Conservation (phyloP, 2,113 vertebrate genomes). For the Romanogobio albipinnatus region DNA sequence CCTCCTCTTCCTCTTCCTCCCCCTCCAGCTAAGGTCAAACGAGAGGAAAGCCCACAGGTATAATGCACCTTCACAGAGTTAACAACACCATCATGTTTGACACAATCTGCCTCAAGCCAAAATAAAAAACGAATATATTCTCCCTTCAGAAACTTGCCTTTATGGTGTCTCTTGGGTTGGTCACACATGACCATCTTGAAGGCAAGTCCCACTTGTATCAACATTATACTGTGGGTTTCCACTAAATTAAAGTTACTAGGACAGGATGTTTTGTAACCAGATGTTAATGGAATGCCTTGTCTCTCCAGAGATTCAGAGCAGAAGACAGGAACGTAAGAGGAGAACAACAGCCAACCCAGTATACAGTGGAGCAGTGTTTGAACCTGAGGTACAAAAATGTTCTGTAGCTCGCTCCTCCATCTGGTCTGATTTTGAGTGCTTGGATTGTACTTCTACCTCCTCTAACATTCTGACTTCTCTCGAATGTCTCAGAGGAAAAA, state of each 20-base stretch:
- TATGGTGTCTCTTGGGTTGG: conserved; percentile 96
- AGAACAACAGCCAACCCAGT: conserved; percentile 98
- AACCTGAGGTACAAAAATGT: conserved; percentile 88
- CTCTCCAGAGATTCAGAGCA: conserved; percentile 94
- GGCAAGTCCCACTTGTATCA: conserved; percentile 73
- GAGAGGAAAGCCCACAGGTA: conserved; percentile 97
- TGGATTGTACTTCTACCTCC: neutral
- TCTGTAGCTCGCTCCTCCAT: neutral
- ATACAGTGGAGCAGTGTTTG: conserved; percentile 96
- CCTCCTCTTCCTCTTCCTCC: conserved; percentile 82
- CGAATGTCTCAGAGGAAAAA: conserved; percentile 89
- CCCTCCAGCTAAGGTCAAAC: conserved; percentile 84
- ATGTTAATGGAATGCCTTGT: conserved; percentile 5
- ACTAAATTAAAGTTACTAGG: neutral
- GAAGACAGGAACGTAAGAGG: conserved; percentile 95
- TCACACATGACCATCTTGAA: conserved; percentile 96
- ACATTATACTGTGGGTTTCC: neutral
- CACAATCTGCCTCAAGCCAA: neutral
- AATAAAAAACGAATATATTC: conserved; percentile 46
- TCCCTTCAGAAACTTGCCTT: conserved; percentile 94
- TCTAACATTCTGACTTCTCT: conserved; percentile 31
- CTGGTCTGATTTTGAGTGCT: neutral
- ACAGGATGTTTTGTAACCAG: conserved; percentile 11
- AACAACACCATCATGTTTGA: neutral
- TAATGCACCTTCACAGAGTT: neutral